phyloP scores from a whole-genome alignment of 2,113 vertebrate genomes.

The Pelecanus crispus region DNA sequence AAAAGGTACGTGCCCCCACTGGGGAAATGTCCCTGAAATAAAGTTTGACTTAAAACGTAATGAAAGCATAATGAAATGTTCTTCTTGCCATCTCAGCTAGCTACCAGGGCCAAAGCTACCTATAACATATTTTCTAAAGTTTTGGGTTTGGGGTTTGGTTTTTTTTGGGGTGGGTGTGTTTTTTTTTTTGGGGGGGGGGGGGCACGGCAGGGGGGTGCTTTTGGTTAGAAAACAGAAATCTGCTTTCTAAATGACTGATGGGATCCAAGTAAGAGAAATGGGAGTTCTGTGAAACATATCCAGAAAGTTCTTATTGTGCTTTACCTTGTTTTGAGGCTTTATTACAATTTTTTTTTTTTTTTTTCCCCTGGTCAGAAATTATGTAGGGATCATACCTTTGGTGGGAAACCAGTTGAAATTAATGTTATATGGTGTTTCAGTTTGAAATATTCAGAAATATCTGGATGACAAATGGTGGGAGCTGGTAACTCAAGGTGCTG shows the following conservation, averaged over 20 bases:
- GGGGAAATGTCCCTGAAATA: neutral
- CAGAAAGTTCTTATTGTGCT: neutral
- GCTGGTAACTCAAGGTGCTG: neutral
- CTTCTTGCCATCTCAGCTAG: neutral
- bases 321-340: neutral
- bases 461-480: neutral
- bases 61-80: neutral
- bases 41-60: neutral
- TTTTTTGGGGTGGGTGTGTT: too few species aligned
- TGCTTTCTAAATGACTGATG: neutral
- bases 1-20: rapidly evolving
- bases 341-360: neutral
- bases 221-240: neutral
- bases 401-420: neutral
- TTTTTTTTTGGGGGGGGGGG: too few species aligned
- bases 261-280: neutral
- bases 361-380: neutral
- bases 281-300: neutral
- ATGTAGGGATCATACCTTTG: neutral
- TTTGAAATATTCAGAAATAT: neutral
- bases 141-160: rapidly evolving
- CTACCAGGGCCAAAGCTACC: neutral
- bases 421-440: neutral
- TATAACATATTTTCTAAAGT: neutral
- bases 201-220: rapidly evolving